Evolutionary conservation across 2,113 vertebrate genomes (phyloP).

Genomic region (Onychostruthus taczanowskii): DNA sequence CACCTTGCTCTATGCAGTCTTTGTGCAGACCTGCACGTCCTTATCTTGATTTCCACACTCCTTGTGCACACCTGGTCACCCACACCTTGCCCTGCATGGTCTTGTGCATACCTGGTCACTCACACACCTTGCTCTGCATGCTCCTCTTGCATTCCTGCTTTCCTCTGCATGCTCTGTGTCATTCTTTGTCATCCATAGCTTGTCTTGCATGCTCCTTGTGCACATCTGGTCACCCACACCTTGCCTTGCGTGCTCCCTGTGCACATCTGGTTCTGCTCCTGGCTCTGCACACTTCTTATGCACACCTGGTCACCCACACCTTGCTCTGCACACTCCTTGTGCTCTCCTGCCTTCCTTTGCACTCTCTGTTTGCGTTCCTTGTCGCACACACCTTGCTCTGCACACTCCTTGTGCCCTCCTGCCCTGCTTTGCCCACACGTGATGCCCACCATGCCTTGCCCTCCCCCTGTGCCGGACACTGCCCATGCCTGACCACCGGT

Average conservation of each 20-base stretch:
- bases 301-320: rapidly evolving
- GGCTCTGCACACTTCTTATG: rapidly evolving
- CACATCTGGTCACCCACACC: background rate
- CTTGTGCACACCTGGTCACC: too few relatives aligned
- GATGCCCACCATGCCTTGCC: rapidly evolving
- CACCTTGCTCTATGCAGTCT: too few relatives aligned
- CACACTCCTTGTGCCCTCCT: background rate
- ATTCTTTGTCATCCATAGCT: too few relatives aligned
- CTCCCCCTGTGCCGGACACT: background rate
- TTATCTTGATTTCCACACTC: too few relatives aligned
- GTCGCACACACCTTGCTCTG: background rate
- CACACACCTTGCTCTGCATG: background rate
- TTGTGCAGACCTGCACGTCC: too few relatives aligned
- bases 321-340: rapidly evolving
- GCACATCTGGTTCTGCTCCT: rapidly evolving
- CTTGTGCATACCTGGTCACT: too few relatives aligned
- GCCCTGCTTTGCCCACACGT: background rate
- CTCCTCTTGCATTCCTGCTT: background rate
- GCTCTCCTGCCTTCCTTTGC: background rate
- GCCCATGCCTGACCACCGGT: background rate
- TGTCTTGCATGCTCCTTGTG: background rate
- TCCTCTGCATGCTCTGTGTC: too few relatives aligned
- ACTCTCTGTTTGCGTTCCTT: background rate
- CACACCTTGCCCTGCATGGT: too few relatives aligned
- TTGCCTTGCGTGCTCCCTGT: rapidly evolving